Evolutionary conservation across 2,888 invertebrate genomes (phyloP), one percentile per base, ranked within the genome.

Genomic region (Scelioninae gen. 2): DNA sequence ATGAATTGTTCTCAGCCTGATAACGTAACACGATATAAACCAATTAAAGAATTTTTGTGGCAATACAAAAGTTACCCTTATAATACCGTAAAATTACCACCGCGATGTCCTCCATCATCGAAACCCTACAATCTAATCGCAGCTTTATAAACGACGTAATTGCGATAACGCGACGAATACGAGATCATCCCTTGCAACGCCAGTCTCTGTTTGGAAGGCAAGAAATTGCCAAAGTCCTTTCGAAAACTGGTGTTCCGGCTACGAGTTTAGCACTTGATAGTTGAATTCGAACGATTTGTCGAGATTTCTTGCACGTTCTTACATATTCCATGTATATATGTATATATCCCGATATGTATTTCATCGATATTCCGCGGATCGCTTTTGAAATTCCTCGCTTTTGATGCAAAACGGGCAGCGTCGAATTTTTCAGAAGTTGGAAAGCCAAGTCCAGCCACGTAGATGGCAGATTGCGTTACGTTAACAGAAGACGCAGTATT

Each of bases 311-410:
- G 68, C 48, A 63, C 64, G 64, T 69, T 46, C 65, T 74, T 74
- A 74, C 50, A 65, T 65, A 69, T 74, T 74, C 72, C 39, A 67
- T 72, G 61, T 73, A 68, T 74, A 74, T 74, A 74, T 65, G 64
- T 74, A 69, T 70, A 65, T 69, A 43, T 48, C 11, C 25, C 50
- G 37, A 74, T 70, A 65, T 65, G 61, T 58, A 65, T 74, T 72
- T 72, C 75, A 72, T 72, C 75, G 75, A 75, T 72, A 75, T 72
- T 75, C 72, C 60, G 50, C 43, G 68, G 75, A 75, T 75, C 68
- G 67, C 75, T 61, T 72, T 72, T 75, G 61, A 72, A 68, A 75
- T 71, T 72, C 65, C 48, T 58, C 71, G 64, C 72, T 68, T 72
- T 57, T 74, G 69, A 74, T 74, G 70, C 65, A 74, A 74, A 74